Base-by-base conservation (phyloP, 2,113 vertebrate species). In the Dicentrarchus labrax region DNA sequence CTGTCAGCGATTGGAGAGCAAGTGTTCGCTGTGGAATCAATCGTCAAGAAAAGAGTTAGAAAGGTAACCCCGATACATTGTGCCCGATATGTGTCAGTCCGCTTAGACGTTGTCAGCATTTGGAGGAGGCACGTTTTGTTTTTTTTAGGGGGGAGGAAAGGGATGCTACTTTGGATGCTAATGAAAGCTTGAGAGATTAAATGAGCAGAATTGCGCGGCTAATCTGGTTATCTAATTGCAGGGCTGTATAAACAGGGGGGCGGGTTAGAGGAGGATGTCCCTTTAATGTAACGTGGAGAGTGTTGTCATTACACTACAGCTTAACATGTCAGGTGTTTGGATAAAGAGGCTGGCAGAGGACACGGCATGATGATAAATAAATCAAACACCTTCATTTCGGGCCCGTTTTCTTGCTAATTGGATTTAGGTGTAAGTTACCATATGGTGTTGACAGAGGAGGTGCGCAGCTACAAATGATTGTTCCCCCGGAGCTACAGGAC, bases 1-100 rank as follows among this genome's bases (percentile, higher is more conserved):
- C 97, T 99, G 93, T 99, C 98, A 82, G 97, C 98, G 51, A 98
- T 99, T 60, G 98, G 98, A 43, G 98, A 99, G 95, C 98, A 99
- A 96, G 98, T 99, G 95, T 98, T 99, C 75, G 98, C 98, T 0
- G 98, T 99, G 91, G 98, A 99, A 84, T 97, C 97, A 78, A 96
- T 99, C 93, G 93, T 96, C 69, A 99, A 98, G 96, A 99, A 98
- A 94, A 97, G 98, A 89, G 94, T 98, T 85, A 91, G 96, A 86
- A 99, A 98, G 98, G 98, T 99, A 95, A 91, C 59, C 11, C 17
- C 50, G 10, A 1, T 1, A 1, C 0, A 10, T 21, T 24, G 9
- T 17, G 1, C n/a, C 12, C 15, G 11, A 47, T 15, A 41, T 2
- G 13, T 54, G 12, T 47, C 53, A 15, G 64, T 22, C 16, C 30